Evolutionary conservation across 2,888 invertebrate species (phyloP), one percentile per base, ranked within the genome.

Genomic region (Hanleya hanleyi): DNA sequence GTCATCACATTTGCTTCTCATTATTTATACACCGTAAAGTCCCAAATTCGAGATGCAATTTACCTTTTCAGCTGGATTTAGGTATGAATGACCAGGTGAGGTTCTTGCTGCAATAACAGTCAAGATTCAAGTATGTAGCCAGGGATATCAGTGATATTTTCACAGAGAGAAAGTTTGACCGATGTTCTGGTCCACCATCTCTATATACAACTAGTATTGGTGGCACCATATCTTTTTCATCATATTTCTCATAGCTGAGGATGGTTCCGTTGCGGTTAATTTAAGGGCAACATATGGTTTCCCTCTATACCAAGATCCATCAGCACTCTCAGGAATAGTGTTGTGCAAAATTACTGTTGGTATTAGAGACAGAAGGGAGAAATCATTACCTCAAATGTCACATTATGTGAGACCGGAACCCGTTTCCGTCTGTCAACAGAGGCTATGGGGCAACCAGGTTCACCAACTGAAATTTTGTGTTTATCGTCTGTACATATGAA

Each of bases 101-200:
- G 51, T 51, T 51, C 51, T 51, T 18, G 22, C 51, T 12, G 51
- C 51, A 9, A 51, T 22, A 51, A 51, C 51, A 51, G 22, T 51
- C 51, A n/a, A 51, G 51, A 22, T 51, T 26, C 9, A 51, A 22
- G 51, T 51, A 51, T 22, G 12, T 51, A 22, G 51, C 51, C 18
- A 41, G 41, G 18, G 41, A 41, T 18, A 41, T 9, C 18, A 41
- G 18, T 41, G 41, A 9, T 18, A 51, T 51, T 22, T 51, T 51
- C 7, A 51, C 51, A 22, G 51, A 51, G 7, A 51, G 51, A 51
- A 51, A 51, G 22, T 9, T 51, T 51, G 51, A 18, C 51, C 51
- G 12, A 51, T 51, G 51, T 22, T 51, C 51, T 51, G 51, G 51
- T 7, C 51, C 51, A 51, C 51, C 51, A 51, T 51, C 51, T 51